Evolutionary conservation across 2,888 invertebrate species (phyloP).

Genomic region (Pandemis corylana): DNA sequence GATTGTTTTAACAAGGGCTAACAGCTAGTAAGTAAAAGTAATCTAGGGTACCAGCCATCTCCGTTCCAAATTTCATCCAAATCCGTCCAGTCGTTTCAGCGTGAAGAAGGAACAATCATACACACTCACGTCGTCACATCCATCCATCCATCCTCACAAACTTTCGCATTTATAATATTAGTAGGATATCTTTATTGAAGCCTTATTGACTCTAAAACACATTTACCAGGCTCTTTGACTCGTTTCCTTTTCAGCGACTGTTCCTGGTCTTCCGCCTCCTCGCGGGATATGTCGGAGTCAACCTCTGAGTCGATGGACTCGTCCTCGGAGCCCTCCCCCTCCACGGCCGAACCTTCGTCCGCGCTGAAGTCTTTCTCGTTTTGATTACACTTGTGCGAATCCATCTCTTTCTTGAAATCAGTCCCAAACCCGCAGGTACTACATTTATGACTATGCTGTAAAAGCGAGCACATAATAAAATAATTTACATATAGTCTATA

Average conservation of each 20-base stretch:
- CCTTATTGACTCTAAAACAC: neutral
- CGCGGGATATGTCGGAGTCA: constrained; percentile 60
- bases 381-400: constrained; percentile 47
- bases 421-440: constrained; percentile 51
- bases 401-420: constrained; percentile 47
- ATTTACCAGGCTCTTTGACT: constrained; percentile 48
- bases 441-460: constrained; percentile 49
- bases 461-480: constrained; percentile 2
- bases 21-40: no score
- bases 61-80: no score
- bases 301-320: constrained; percentile 49
- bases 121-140: no score
- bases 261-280: constrained; percentile 50
- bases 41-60: no score
- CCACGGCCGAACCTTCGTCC: constrained; percentile 58
- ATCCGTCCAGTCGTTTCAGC: no score
- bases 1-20: no score
- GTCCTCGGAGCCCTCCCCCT: constrained; percentile 50
- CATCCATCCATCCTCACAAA: no score
- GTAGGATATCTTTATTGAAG: neutral
- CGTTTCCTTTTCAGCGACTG: constrained; percentile 45
- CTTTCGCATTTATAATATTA: no score
- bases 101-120: no score
- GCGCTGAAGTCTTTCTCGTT: constrained; percentile 49
- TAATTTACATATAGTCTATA: no score